Percentiles rank a stretch among this genome's conserved stretches.
phyloP scores from a whole-genome alignment of 2,888 invertebrate genomes.

The Cerceris ruficornis region DNA sequence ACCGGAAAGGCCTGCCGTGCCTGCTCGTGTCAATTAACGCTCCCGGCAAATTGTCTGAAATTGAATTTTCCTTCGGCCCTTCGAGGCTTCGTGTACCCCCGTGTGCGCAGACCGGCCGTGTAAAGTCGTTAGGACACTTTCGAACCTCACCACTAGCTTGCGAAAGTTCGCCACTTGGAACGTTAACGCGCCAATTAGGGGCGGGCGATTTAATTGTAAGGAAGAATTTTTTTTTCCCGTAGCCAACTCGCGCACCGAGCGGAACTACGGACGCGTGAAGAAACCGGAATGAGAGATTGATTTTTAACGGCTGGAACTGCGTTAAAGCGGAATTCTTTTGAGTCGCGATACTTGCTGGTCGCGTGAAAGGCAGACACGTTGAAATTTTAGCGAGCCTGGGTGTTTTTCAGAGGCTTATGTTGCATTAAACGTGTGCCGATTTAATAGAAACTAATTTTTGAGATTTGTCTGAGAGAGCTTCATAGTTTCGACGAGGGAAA shows the following conservation, averaged over 20 bases:
- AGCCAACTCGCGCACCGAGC: neutral
- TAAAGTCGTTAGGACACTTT: slow-evolving; percentile 31
- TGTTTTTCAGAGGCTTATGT: no score
- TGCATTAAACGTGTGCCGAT: no score
- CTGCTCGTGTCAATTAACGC: slow-evolving; percentile 67
- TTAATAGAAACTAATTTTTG: no score
- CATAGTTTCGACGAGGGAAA: neutral
- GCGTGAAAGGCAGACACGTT: neutral
- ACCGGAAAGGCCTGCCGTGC: slow-evolving; percentile 14
- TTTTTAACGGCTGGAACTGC: neutral
- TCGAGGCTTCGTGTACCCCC: slow-evolving; percentile 2
- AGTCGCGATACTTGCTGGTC: neutral
- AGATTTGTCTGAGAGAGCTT: neutral
- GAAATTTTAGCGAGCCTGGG: no score
- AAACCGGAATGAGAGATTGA: slow-evolving; percentile 22
- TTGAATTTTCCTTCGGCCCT: slow-evolving; percentile 63
- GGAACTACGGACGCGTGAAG: slow-evolving; percentile 9
- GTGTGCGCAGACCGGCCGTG: slow-evolving; percentile 1
- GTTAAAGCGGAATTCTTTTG: slow-evolving; percentile 2
- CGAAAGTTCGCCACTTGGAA: slow-evolving; percentile 18
- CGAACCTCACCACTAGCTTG: neutral
- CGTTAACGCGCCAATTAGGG: slow-evolving; percentile 14
- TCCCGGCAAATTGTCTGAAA: slow-evolving; percentile 68
- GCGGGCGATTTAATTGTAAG: slow-evolving; percentile 13
- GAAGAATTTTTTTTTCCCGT: neutral